Base-by-base conservation (phyloP, 92 coral and sea anemone species). In the Phenganax stokvisi region DNA sequence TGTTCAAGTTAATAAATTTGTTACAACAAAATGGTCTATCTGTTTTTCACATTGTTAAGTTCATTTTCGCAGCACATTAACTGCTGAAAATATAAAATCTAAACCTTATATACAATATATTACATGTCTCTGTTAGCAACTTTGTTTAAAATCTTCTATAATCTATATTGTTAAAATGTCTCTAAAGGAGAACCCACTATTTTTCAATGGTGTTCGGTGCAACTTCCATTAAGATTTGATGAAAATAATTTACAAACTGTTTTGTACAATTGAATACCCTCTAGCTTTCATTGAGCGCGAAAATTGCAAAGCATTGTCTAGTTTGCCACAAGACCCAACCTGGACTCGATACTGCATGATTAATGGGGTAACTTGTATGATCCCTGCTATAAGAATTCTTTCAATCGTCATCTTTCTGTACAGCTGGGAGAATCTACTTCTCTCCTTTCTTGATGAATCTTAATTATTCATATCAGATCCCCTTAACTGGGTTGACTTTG, bases 71-170 rank as follows among this genome's bases (percentile, higher is more conserved):
- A 68, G 73, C 47, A 10, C 30, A 16, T 68, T 30, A 68, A 30
- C 83, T 78, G 82, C 82, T 61, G 82, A 79, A 79, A 79, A 79
- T 63, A 62, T 63, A 56, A 76, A 62, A 62, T 51, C 65, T 47
- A 51, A 15, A 79, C 53, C 74, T 63, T 63, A 63, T 76, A 30
- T 76, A 76, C 81, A 76, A 76, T 76, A 76, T 63, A 47, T 77
- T 65, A 79, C 67, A 61, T 68, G 73, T 68, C 11, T 17, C 9
- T 10, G 17, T 37, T 37, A 37, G 47, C 47, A 37, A 37, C 51
- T 68, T 30, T 68, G 47, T 68, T 30, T 30, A 68, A 68, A 37
- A 10, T 68, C 73, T 30, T 17, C 30, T 2, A 53, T 68, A 51
- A 6, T 68, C 31, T 68, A 15, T 37, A 28, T 64, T 68, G 73